Evolutionary conservation across 1,140 invertebrate species (phyloP).

Genomic region (Pristionchus pacificus): DNA sequence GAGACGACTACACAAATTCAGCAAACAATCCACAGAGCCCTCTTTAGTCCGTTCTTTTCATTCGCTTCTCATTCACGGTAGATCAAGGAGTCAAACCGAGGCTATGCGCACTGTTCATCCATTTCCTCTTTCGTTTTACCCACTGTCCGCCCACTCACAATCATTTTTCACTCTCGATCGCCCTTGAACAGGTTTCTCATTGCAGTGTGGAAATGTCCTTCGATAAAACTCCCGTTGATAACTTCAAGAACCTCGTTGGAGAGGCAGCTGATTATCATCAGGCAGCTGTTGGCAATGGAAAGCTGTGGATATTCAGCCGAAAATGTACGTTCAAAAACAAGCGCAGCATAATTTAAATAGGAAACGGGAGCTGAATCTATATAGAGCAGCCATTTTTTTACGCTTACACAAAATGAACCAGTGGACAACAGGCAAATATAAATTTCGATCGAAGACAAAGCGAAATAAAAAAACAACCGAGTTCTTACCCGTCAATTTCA

Average conservation of each 20-base stretch:
- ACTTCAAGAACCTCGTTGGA: not conserved
- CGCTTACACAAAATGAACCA: too few relatives aligned
- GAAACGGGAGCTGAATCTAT: slow-evolving; percentile 4
- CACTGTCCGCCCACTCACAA: not conserved
- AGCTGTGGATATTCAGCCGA: not conserved
- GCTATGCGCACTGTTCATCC: not conserved
- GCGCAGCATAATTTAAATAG: too few relatives aligned
- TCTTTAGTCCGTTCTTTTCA: too few relatives aligned
- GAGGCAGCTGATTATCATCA: not conserved
- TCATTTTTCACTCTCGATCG: too few relatives aligned
- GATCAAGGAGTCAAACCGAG: too few relatives aligned
- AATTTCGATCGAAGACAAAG: slow-evolving; percentile 9
- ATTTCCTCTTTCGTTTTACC: not conserved
- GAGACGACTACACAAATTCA: too few relatives aligned
- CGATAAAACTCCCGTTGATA: not conserved
- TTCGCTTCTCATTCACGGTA: too few relatives aligned
- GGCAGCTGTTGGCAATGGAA: not conserved
- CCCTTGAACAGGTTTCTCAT: too few relatives aligned
- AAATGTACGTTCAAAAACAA: slow-evolving; percentile 5
- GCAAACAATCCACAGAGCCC: too few relatives aligned
- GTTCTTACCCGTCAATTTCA: not conserved
- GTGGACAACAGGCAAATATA: slow-evolving; percentile 10
- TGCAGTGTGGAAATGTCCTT: too few relatives aligned
- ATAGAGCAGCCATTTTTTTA: not conserved
- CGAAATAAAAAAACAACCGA: not conserved